Evolutionary conservation across 2,113 vertebrate genomes (phyloP).

Genomic region (Anarhynchus alexandrinus): DNA sequence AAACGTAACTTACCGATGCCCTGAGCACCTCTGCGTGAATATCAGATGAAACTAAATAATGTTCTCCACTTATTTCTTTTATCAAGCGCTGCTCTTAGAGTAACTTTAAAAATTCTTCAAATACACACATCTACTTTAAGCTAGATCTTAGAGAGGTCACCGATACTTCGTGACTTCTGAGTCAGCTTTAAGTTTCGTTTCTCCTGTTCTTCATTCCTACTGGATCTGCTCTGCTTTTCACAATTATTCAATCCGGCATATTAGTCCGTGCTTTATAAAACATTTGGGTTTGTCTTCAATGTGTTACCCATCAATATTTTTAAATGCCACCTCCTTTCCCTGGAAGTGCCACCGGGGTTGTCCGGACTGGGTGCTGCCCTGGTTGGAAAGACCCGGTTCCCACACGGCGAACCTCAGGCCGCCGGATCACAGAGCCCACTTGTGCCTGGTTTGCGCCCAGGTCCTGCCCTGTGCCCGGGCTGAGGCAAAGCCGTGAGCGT

Average conservation of each 20-base stretch:
- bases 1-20: neutral
- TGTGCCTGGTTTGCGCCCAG: neutral
- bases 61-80: neutral
- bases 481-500: neutral
- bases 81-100: neutral
- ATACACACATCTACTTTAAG: neutral
- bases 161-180: neutral
- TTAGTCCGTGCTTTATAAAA: neutral
- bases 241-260: neutral
- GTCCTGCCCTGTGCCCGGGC: too few relatives aligned
- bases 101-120: neutral
- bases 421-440: fast-evolving
- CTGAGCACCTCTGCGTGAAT: neutral
- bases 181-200: neutral
- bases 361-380: neutral
- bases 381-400: neutral
- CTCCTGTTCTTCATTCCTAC: neutral
- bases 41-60: neutral
- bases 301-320: neutral
- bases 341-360: neutral
- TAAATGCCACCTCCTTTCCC: neutral
- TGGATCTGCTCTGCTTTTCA: neutral
- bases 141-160: neutral
- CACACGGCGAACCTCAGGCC: neutral
- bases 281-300: neutral